These are phyloP conservation scores for Tetrao urogallus DNA, from an alignment of 2,113 vertebrate species.

Conservation along the genomic window DNA sequence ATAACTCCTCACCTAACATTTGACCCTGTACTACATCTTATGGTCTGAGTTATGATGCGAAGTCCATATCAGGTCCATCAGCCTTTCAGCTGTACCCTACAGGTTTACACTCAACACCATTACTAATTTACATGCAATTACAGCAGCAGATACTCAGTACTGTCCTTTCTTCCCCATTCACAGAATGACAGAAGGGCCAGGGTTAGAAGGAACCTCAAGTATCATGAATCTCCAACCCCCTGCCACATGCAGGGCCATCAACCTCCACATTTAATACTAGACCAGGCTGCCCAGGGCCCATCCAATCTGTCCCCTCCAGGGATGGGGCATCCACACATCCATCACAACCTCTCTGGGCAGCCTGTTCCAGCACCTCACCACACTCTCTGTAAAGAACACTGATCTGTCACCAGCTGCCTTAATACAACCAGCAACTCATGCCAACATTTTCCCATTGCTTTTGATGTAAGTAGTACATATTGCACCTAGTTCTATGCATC, in stretches of 20 bases:
- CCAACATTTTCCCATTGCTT: not conserved
- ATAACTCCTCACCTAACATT: not conserved
- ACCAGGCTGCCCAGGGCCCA: too few relatives aligned
- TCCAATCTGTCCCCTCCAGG: too few relatives aligned
- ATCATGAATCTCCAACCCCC: too few relatives aligned
- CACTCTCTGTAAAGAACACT: too few relatives aligned
- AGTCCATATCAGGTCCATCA: not conserved
- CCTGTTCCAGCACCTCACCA: too few relatives aligned
- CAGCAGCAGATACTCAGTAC: not conserved
- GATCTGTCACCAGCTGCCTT: not conserved
- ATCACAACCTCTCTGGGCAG: too few relatives aligned
- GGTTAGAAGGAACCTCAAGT: too few relatives aligned
- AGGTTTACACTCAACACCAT: not conserved
- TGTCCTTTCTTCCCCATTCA: rapidly evolving
- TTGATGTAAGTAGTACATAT: not conserved
- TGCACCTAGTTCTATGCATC: not conserved
- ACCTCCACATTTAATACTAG: too few relatives aligned
- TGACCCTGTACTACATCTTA: not conserved
- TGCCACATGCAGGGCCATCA: too few relatives aligned
- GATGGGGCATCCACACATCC: too few relatives aligned
- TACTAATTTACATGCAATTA: not conserved
- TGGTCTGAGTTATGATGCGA: not conserved
- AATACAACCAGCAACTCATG: not conserved
- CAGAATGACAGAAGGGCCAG: too few relatives aligned
- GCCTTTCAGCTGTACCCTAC: not conserved